phyloP scores from a whole-genome alignment of 2,888 invertebrate genomes.

The Apoderus coryli region DNA sequence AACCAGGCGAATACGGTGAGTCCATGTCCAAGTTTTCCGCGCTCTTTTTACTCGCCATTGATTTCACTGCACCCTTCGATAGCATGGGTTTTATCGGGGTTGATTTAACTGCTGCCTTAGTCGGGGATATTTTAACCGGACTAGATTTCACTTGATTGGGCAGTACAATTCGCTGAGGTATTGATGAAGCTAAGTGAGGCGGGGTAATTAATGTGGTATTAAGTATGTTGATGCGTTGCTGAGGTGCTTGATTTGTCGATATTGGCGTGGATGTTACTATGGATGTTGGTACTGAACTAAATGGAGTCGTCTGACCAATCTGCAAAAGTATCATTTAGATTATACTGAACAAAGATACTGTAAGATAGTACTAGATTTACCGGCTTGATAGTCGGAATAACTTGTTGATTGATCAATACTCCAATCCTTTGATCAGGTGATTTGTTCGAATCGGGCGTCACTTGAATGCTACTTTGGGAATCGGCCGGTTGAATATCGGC shows the following conservation, averaged over 20 bases:
- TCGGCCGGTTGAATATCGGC: constrained; percentile 32
- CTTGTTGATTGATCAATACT: constrained; percentile 14
- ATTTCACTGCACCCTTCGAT: constrained; percentile 18
- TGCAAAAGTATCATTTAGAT: too few relatives aligned
- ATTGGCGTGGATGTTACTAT: constrained; percentile 29
- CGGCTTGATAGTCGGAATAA: constrained; percentile 26
- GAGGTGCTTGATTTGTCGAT: constrained; percentile 23
- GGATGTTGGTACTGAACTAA: constrained; percentile 25
- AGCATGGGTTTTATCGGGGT: constrained; percentile 43
- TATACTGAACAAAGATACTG: too few relatives aligned
- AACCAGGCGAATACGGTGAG: constrained; percentile 80
- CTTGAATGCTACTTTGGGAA: constrained; percentile 28
- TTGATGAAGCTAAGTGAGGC: constrained; percentile 23
- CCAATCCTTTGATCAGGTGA: constrained; percentile 22
- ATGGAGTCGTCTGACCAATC: constrained; percentile 27
- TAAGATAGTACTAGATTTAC: too few relatives aligned
- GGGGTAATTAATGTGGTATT: constrained; percentile 28
- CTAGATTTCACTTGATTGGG: constrained; percentile 37
- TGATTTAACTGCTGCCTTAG: constrained; percentile 43
- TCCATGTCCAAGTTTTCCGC: constrained; percentile 38
- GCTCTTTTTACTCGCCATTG: constrained; percentile 17
- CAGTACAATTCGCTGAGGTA: constrained; percentile 35
- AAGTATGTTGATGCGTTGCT: constrained; percentile 29
- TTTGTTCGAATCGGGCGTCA: constrained; percentile 25
- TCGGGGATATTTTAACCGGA: constrained; percentile 32